Base-by-base conservation (phyloP, 2,888 invertebrate genomes). In the Miltochrista miniata region DNA sequence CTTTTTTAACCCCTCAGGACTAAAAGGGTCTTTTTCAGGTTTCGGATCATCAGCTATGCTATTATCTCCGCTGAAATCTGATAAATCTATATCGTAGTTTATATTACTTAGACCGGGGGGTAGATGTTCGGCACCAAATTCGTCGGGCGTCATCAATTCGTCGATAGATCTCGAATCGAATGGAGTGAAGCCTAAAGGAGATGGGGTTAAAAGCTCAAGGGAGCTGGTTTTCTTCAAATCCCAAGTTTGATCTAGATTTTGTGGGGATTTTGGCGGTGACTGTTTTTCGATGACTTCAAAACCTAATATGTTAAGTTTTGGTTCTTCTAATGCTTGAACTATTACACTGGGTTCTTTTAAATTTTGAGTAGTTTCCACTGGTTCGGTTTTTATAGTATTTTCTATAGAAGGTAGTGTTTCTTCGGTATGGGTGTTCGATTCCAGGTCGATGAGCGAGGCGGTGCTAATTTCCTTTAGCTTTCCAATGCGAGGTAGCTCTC, bases 51-150 rank as follows among this genome's bases (percentile, higher is more conserved):
- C 95, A 0, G 94, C 93, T 18, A 93, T 86, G 61, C 95, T 95
- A 70, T 95, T 95, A 8, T 96, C 96, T 0, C 93, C 94, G 66
- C 95, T 95, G 36, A 95, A 85, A 79, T 96, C 96, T 2, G 95
- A 95, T 51, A 95, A 85, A 77, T 96, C 95, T 49, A 96, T 95
- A 64, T 96, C 96, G 61, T 96, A 96, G 76, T 95, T 95, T 11
- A 96, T 93, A 68, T 94, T 94, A 18, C 94, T 93, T 24, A 96
- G 77, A 0, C 94, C 94, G 11, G 94, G 92, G 0, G 92, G 89
- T 33, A 93, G 82, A 51, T 93, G 92, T 7, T 93, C 92, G 0
- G 81, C 65, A 0, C 79, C 87, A 43, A 86, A 92, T 31, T 94
- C 94, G 45, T 95, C 95, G 0, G 94, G 93, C 0, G 94, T 94